phyloP scores from a whole-genome alignment of 1,140 invertebrate genomes.

The Dreissena polymorpha region DNA sequence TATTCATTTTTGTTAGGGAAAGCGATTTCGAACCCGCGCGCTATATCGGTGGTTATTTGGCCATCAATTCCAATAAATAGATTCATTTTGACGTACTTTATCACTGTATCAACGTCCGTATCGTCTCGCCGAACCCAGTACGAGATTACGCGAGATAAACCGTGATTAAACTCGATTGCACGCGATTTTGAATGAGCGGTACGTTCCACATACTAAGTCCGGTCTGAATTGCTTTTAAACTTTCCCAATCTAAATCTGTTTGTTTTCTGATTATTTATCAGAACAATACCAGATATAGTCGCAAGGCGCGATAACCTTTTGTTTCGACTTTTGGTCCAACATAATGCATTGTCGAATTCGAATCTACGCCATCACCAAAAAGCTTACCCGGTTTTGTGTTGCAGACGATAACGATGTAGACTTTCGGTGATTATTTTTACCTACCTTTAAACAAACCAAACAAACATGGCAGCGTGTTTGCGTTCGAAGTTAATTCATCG shows the following conservation, averaged over 20 bases:
- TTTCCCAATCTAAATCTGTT: conserved; percentile 53
- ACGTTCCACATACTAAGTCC: conserved; percentile 35
- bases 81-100: conserved; percentile 51
- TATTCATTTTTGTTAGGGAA: too few relatives aligned
- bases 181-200: conserved; percentile 35
- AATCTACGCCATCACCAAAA: too few relatives aligned
- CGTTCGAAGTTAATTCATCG: too few relatives aligned
- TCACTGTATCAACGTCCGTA: conserved; percentile 43
- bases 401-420: conserved; percentile 7
- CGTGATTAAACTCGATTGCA: conserved; percentile 35
- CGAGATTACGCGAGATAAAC: conserved; percentile 49
- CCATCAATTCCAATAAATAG: conserved; percentile 54
- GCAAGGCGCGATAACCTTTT: conserved; percentile 34
- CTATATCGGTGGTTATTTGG: conserved; percentile 31
- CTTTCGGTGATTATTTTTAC: conserved; percentile 21
- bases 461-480: too few relatives aligned
- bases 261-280: conserved; percentile 52
- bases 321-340: not conserved
- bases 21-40: not conserved
- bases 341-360: not conserved
- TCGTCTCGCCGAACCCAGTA: conserved; percentile 32
- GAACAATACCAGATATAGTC: conserved; percentile 40
- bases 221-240: conserved; percentile 39
- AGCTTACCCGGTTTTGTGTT: conserved; percentile 17
- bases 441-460: not conserved